Base-by-base conservation (phyloP, 2,888 invertebrate genomes). In the Mythimna vitellina region DNA sequence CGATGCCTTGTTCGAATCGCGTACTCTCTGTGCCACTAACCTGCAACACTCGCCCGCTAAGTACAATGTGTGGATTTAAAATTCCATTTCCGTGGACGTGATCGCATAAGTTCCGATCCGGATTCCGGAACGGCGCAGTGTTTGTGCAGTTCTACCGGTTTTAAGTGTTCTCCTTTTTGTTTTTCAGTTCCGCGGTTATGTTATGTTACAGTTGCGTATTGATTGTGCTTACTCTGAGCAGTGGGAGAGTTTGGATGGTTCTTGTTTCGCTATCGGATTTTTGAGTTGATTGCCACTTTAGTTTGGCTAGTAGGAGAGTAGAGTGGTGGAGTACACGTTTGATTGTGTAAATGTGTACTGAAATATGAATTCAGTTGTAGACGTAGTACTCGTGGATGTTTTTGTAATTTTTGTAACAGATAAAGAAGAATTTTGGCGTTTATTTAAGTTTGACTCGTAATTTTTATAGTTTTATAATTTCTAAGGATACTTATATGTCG, bases 71-170 rank as follows among this genome's bases (percentile, higher is more conserved):
- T 85, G 88, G 91, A 94, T 95, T 95, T 94, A 94, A 95, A 95
- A 95, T 94, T 94, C 94, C 93, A 94, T 95, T 95, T 94, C 94
- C 93, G 90, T 75, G 86, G 74, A 91, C 92, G 92, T 92, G 94
- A 93, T 93, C 93, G 89, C 89, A 89, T 90, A 89, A 90, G 90
- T 93, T 94, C 92, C 92, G 92, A 91, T 89, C 92, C 91, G 93
- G 91, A 91, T 85, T 85, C 87, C 87, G 84, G 86, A 81, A 86
- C 86, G 79, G 85, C 84, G 76, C 66, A 76, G 84, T 78, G 86
- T 86, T 85, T 79, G 80, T 84, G 76, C 81, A 73, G 78, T 76
- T 79, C 80, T 65, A 75, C 78, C 71, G 85, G 81, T 80, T 81
- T 81, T 81, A 82, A 87, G 81, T 82, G 85, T 86, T 81, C 80